A percentile compares a stretch with the other conserved stretches of the same genome.
Conservation (phyloP, 1,140 invertebrate genomes). For the Helicoverpa armigera region DNA sequence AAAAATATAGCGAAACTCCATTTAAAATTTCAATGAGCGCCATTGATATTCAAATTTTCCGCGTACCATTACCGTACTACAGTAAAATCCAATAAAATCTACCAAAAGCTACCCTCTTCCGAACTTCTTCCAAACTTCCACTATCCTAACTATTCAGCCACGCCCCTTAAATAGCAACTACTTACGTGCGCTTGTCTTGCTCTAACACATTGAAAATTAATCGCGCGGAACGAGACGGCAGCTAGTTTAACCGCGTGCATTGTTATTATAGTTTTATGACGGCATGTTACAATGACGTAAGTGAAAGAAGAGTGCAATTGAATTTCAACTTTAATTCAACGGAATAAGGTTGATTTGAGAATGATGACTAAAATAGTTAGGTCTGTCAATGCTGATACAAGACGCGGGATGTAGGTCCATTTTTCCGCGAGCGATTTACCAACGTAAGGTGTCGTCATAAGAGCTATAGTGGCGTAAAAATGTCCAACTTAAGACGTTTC, state of each 20-base stretch:
- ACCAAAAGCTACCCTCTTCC: slow-evolving; percentile 76
- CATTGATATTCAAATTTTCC: slow-evolving; percentile 54
- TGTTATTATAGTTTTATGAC: slow-evolving; percentile 81
- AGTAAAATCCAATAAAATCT: slow-evolving; percentile 75
- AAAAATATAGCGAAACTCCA: slow-evolving; percentile 21
- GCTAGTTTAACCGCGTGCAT: slow-evolving; percentile 69
- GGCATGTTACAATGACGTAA: slow-evolving; percentile 56
- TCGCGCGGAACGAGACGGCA: slow-evolving; percentile 66
- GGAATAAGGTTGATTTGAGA: slow-evolving; percentile 43
- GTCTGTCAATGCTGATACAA: background rate
- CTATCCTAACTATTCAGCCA: slow-evolving; percentile 78
- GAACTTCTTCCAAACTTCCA: slow-evolving; percentile 82
- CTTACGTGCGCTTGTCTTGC: slow-evolving; percentile 63
- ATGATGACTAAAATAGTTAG: background rate
- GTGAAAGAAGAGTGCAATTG: background rate
- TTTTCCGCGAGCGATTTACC: slow-evolving; percentile 85
- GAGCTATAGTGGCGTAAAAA: slow-evolving; percentile 84
- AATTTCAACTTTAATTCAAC: slow-evolving; percentile 49
- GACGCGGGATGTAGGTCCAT: slow-evolving; percentile 73
- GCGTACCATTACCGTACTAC: slow-evolving; percentile 61
- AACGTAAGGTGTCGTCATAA: slow-evolving; percentile 79
- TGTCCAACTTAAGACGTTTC: slow-evolving; percentile 84
- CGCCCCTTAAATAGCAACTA: slow-evolving; percentile 66
- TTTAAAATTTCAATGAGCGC: slow-evolving; percentile 39
- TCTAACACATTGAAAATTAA: slow-evolving; percentile 55